phyloP scores from a whole-genome alignment of 2,797 vertebrate genomes.

The Gastrophryne carolinensis region DNA sequence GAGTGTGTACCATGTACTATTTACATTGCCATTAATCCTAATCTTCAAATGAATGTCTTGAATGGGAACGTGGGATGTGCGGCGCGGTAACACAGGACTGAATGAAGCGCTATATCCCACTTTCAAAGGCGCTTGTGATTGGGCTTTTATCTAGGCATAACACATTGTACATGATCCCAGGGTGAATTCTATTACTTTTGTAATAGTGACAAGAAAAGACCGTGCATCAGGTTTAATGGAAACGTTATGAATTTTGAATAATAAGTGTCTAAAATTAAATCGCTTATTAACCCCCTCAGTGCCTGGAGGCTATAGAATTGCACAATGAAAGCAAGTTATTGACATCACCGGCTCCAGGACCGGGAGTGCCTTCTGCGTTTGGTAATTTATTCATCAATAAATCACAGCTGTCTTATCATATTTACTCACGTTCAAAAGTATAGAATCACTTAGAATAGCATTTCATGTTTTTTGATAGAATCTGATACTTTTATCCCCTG shows the following conservation, averaged over 20 bases:
- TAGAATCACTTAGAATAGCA: too few species aligned
- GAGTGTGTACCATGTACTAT: conserved; percentile 42
- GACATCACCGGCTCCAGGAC: not conserved
- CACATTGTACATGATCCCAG: conserved; percentile 50
- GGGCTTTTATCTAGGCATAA: conserved; percentile 49
- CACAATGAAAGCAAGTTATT: not conserved
- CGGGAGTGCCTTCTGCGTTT: not conserved
- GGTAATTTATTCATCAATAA: too few species aligned
- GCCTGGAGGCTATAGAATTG: conserved; percentile 9
- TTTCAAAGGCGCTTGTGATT: conserved; percentile 47
- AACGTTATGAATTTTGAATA: conserved; percentile 48
- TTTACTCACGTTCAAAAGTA: too few species aligned
- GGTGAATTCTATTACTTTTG: conserved; percentile 53
- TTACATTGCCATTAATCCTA: conserved; percentile 37
- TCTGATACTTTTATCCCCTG: too few species aligned
- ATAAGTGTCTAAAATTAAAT: conserved; percentile 48
- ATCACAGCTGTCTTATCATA: too few species aligned
- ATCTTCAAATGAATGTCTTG: conserved; percentile 45
- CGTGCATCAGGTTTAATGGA: conserved; percentile 49
- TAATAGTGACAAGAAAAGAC: conserved; percentile 50
- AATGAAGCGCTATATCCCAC: conserved; percentile 42
- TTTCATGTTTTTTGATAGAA: too few species aligned
- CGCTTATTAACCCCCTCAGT: conserved; percentile 36
- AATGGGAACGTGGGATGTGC: conserved; percentile 23
- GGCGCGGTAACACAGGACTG: conserved; percentile 38